Conservation (phyloP, 2,797 vertebrate genomes). For the Phrynocephalus guinanensis region DNA sequence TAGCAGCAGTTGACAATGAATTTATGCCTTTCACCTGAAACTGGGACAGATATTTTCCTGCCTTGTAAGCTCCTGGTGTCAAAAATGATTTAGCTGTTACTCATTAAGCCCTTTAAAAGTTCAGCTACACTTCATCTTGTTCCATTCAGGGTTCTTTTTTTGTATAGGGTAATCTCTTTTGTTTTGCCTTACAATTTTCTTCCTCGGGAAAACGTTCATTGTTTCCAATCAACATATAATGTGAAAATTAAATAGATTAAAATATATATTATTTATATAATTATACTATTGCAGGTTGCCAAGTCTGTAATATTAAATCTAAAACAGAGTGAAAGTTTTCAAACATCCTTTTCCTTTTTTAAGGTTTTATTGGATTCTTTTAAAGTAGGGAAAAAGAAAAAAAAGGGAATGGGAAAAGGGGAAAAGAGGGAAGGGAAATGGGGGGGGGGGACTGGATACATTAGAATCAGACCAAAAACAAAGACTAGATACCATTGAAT, state of each 20-base stretch:
- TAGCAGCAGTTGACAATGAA: slow-evolving; percentile 63
- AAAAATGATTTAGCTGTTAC: background rate
- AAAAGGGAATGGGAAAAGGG: too few relatives aligned
- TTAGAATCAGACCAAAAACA: too few relatives aligned
- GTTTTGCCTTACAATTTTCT: slow-evolving; percentile 19
- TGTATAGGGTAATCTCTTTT: slow-evolving; percentile 47
- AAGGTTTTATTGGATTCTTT: too few relatives aligned
- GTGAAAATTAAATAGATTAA: slow-evolving; percentile 24
- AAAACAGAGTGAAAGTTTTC: background rate
- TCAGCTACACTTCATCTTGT: slow-evolving; percentile 36
- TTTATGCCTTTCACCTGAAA: slow-evolving; percentile 59
- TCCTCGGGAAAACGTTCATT: slow-evolving; percentile 44
- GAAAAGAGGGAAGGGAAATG: too few relatives aligned
- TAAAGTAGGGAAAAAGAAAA: too few relatives aligned
- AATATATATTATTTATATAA: too few relatives aligned
- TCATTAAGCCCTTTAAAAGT: slow-evolving; percentile 41
- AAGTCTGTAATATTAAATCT: too few relatives aligned
- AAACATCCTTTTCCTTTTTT: too few relatives aligned
- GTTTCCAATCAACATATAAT: slow-evolving; percentile 46
- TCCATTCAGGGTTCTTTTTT: slow-evolving; percentile 33
- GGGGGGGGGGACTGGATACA: too few relatives aligned
- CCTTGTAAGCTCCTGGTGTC: slow-evolving; percentile 31
- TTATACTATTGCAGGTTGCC: too few relatives aligned
- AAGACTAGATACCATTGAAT: too few relatives aligned
- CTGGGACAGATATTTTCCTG: slow-evolving; percentile 48